phyloP scores from a whole-genome alignment of 2,888 invertebrate species.

The Acholoe squamosa region DNA sequence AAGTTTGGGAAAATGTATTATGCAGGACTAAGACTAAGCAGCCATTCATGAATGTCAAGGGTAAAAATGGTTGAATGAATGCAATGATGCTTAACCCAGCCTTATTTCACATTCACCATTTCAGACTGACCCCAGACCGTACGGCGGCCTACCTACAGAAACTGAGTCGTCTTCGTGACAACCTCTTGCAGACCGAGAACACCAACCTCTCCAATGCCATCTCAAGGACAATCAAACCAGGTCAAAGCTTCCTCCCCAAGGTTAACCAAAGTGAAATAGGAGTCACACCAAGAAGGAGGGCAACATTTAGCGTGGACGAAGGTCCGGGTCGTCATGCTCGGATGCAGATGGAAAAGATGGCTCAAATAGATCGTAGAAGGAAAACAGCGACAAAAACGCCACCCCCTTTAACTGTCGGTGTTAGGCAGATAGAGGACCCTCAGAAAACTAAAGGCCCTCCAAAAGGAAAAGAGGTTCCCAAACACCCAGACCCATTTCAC shows the following conservation, averaged over 20 bases:
- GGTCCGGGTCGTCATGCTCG: background rate
- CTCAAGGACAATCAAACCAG: background rate
- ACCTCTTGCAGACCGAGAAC: conserved; percentile 34
- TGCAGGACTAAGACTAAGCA: too few species aligned
- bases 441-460: background rate
- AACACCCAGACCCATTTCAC: conserved; percentile 1
- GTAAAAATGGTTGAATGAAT: too few species aligned
- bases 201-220: conserved; percentile 45
- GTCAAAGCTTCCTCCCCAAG: background rate
- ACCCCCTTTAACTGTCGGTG: conserved; percentile 32
- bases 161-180: conserved; percentile 8
- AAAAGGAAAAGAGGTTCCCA: background rate
- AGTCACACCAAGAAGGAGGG: background rate
- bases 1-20: too few species aligned
- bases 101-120: too few species aligned
- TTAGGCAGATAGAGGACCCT: conserved; percentile 31
- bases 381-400: background rate
- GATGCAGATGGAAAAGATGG: conserved; percentile 41
- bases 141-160: conserved; percentile 53
- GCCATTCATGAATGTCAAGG: too few species aligned
- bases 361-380: conserved; percentile 18
- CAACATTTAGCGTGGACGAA: background rate
- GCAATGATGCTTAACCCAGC: too few species aligned
- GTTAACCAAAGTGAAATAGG: background rate
- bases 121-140: background rate